These are phyloP conservation scores for Mus musculus DNA, from an alignment of 2,113 vertebrate species.

Conservation along the genomic window DNA sequence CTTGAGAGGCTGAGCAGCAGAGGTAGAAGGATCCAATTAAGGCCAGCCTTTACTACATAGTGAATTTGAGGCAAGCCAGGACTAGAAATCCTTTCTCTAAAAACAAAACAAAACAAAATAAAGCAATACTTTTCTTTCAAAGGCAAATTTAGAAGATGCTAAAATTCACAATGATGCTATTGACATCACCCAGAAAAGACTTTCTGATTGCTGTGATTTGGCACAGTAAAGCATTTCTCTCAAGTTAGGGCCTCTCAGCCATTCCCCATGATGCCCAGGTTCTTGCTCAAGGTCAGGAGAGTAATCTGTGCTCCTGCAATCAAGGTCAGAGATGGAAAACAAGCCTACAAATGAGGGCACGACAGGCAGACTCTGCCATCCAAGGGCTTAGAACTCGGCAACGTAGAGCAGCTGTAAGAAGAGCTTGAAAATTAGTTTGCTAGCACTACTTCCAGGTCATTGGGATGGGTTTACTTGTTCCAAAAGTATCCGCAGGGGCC, in stretches of 20 bases:
- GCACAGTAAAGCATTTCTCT: neutral
- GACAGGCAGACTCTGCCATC: neutral
- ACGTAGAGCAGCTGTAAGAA: neutral
- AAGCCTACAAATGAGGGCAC: neutral
- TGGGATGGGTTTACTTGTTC: conserved; percentile 16
- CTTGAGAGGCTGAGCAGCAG: neutral
- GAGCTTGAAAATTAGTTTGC: neutral
- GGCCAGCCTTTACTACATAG: neutral
- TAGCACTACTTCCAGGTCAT: neutral
- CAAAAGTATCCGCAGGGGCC: neutral
- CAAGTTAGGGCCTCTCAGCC: neutral
- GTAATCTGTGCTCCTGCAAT: neutral
- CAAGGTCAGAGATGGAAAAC: neutral
- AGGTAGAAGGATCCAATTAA: neutral
- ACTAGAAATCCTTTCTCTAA: neutral
- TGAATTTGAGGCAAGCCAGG: too few species aligned
- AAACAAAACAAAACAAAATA: neutral
- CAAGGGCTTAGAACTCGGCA: neutral
- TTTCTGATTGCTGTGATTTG: neutral
- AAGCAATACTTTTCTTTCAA: conserved; percentile 5
- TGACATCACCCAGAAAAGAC: neutral
- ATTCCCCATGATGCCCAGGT: neutral
- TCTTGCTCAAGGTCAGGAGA: neutral
- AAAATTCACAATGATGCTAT: neutral
- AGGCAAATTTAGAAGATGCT: neutral